These are phyloP conservation scores for Aleiodes alternator DNA, from an alignment of 2,888 invertebrate genomes.

Conservation along the genomic window DNA sequence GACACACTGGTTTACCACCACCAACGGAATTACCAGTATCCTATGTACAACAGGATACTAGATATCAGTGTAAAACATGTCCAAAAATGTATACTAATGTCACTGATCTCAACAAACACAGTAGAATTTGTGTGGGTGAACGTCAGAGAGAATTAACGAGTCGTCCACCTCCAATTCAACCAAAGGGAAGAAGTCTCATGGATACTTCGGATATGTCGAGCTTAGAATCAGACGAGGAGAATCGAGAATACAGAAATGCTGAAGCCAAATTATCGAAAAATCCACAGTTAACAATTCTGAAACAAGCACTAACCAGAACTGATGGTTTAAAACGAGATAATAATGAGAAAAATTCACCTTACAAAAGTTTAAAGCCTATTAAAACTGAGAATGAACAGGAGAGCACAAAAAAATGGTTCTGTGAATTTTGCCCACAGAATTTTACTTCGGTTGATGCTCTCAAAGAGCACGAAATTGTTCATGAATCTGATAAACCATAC, in stretches of 20 bases:
- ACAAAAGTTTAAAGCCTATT: conserved; percentile 68
- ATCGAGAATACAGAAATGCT: conserved; percentile 72
- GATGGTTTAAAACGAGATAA: conserved; percentile 67
- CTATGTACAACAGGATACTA: conserved; percentile 60
- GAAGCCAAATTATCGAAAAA: conserved; percentile 76
- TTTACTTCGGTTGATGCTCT: conserved; percentile 66
- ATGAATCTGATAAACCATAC: conserved; percentile 72
- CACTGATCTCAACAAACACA: conserved; percentile 71
- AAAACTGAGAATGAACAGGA: conserved; percentile 60
- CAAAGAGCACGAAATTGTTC: conserved; percentile 68
- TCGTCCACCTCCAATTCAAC: conserved; percentile 58
- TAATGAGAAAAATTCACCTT: conserved; percentile 66
- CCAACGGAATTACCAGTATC: conserved; percentile 63
- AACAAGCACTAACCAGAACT: conserved; percentile 71
- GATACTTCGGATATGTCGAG: conserved; percentile 70
- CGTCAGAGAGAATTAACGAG: conserved; percentile 56
- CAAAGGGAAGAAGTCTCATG: conserved; percentile 71
- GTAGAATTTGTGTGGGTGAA: conserved; percentile 64
- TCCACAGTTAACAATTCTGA: conserved; percentile 72
- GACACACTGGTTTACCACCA: conserved; percentile 71
- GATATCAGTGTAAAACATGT: conserved; percentile 70
- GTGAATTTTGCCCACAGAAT: conserved; percentile 68
- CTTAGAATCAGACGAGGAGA: conserved; percentile 69
- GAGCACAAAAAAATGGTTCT: conserved; percentile 67
- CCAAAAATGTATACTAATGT: conserved; percentile 69